phyloP scores from a whole-genome alignment of 1,140 invertebrate species.

The Nasonia vitripennis region DNA sequence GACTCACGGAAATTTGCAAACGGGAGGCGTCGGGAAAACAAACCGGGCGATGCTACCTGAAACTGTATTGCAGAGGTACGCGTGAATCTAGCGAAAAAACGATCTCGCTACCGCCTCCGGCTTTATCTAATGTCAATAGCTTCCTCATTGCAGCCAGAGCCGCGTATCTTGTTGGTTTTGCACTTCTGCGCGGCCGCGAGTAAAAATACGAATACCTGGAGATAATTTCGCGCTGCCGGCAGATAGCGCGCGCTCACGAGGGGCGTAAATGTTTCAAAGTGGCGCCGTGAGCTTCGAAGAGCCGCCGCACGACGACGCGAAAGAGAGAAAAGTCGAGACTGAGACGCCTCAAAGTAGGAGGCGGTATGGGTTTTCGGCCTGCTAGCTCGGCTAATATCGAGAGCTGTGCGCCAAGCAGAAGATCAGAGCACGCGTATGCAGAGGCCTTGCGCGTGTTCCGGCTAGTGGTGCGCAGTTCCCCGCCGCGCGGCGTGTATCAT shows the following conservation, averaged over 20 bases:
- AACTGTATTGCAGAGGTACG: neutral
- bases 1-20: conserved; percentile 12
- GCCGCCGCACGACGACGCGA: too few relatives aligned
- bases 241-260: neutral
- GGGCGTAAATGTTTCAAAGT: conserved; percentile 53
- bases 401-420: neutral
- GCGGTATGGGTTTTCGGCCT: conserved; percentile 58
- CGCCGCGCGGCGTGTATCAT: neutral
- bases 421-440: conserved; percentile 65
- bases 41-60: neutral
- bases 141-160: conserved; percentile 54
- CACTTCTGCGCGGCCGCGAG: neutral
- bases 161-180: neutral
- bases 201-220: conserved; percentile 58
- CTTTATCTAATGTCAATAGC: conserved; percentile 62
- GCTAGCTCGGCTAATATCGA: conserved; percentile 62
- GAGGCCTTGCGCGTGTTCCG: conserved; percentile 65
- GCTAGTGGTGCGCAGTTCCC: conserved; percentile 75
- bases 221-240: conserved; percentile 66
- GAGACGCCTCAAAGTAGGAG: conserved; percentile 50
- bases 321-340: too few relatives aligned
- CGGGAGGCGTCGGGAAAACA: neutral
- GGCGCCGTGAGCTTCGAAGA: too few relatives aligned
- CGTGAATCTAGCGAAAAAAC: neutral
- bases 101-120: conserved; percentile 24